Evolutionary conservation across 2,113 vertebrate species (phyloP).

Genomic region (Drymodes brunneopygia): DNA sequence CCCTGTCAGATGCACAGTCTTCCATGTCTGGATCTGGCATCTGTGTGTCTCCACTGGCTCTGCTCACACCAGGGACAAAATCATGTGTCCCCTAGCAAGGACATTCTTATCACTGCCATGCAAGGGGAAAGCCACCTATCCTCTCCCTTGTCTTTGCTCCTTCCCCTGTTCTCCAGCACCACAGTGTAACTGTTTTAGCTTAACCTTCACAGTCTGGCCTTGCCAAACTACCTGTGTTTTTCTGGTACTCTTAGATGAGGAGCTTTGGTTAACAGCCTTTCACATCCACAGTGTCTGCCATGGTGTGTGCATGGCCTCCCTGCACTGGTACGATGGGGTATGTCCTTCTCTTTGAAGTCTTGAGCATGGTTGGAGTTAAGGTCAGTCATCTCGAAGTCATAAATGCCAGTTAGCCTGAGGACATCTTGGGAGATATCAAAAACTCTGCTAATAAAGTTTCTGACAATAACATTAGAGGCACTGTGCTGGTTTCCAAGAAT

Average conservation of each 20-base stretch:
- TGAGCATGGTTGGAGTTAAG: neutral
- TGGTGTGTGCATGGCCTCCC: fast-evolving
- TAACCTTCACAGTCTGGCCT: neutral
- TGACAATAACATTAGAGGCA: neutral
- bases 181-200: neutral
- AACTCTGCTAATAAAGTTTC: neutral
- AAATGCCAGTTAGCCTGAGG: neutral
- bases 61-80: neutral
- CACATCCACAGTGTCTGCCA: neutral
- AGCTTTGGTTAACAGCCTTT: neutral
- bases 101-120: fast-evolving
- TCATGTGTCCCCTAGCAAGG: neutral
- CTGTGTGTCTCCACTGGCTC: neutral
- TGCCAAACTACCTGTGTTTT: neutral
- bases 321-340: neutral
- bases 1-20: neutral
- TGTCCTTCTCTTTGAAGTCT: neutral
- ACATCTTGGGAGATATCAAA: neutral
- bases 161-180: neutral
- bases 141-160: neutral
- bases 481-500: conserved; percentile 25
- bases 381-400: neutral
- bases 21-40: neutral
- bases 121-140: neutral
- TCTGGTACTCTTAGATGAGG: neutral